phyloP scores from a whole-genome alignment of 1,140 invertebrate genomes.

The Microplitis mediator region DNA sequence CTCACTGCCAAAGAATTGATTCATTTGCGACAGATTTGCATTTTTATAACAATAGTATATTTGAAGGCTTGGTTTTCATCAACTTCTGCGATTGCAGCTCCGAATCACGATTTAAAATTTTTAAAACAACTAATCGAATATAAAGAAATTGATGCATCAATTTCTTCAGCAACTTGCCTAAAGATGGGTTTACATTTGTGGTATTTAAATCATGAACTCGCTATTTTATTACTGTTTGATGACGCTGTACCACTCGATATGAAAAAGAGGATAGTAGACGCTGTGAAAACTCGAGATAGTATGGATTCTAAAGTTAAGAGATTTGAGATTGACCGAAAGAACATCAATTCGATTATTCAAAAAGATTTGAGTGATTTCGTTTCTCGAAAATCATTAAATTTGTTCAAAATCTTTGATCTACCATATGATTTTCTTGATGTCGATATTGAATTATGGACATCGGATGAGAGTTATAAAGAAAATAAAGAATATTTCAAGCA shows the following conservation, averaged over 20 bases:
- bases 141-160: not conserved
- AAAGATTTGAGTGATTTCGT: conserved; percentile 3
- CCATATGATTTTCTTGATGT: conserved; percentile 1
- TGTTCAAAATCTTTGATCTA: not conserved
- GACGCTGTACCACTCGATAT: conserved; percentile 14
- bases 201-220: not conserved
- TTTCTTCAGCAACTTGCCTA: not conserved
- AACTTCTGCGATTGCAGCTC: not conserved
- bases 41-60: not conserved
- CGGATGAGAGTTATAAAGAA: not conserved
- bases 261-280: not conserved
- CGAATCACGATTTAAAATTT: not conserved
- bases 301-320: not conserved
- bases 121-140: not conserved
- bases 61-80: not conserved
- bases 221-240: conserved; percentile 11
- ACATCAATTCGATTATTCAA: not conserved
- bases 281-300: not conserved
- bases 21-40: not conserved
- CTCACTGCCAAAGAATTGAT: not conserved
- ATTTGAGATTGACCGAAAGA: not conserved
- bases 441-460: not conserved
- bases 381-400: not conserved
- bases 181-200: not conserved
- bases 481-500: not conserved